Base-by-base conservation (phyloP, 2,113 vertebrate species). In the Chaetodon auriga region DNA sequence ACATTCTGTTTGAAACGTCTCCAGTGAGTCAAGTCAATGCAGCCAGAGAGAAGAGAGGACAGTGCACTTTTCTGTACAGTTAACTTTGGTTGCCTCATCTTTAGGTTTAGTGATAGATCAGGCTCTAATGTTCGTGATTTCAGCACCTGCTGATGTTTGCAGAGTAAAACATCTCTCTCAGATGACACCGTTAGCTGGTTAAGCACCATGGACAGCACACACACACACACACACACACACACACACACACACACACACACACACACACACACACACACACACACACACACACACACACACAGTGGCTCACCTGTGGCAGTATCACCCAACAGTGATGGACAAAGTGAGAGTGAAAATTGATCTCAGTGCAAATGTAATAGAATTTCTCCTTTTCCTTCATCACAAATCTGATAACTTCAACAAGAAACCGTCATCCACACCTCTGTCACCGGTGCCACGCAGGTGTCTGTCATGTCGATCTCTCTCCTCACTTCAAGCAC, bases 131-230 rank as follows among this genome's bases (percentile, higher is more conserved):
- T 60, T 48, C 36, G 9, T 58, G 38, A 30, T 23, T 18, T 61
- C 12, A 15, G 7, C n/a, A 36, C 43, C 8, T 38, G 25, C 18
- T 14, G 8, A 11, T 36, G 60, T 53, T 16, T 53, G 46, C 43
- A 36, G n/a, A 45, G 10, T 45, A n/a, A n/a, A 43, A 21, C 12
- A 10, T 72, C 19, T 35, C 7, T 16, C 45, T 38, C 43, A 38
- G 16, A 35, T 2, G 4, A 6, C 36, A 35, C 7, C 0, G 1
- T 48, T 16, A 54, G 43, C 30, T 5, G 4, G 14, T 68, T 91
- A 70, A 91, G 83, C 60, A 66, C 81, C 85, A 82, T 12, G 73
- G 80, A 81, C 60, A 80, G 89, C 57, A 70, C 68, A 49, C 35
- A 30, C 30, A 30, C 30, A 30, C 30, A 30, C 30, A 30, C 30